Percentiles rank a stretch among this genome's conserved stretches.
Conservation (phyloP, 2,113 vertebrate species). For the Amia ocellicauda region DNA sequence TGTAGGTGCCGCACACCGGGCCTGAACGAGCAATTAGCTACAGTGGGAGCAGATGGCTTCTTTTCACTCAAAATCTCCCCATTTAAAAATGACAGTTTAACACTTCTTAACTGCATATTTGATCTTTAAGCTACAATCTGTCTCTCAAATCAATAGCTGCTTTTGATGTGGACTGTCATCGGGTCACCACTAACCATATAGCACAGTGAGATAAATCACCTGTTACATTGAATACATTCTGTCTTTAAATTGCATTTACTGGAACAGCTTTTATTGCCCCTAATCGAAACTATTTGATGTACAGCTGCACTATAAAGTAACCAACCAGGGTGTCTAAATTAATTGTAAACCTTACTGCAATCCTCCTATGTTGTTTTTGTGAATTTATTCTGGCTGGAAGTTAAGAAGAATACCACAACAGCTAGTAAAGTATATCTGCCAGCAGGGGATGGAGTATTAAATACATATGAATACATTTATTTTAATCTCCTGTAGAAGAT, state of each 20-base stretch:
- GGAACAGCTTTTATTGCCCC: conserved; percentile 16
- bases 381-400: conserved; percentile 36
- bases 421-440: too few species aligned
- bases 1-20: conserved; percentile 30
- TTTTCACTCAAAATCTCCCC: conserved; percentile 44
- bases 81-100: conserved; percentile 55
- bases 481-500: conserved; percentile 35
- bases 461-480: conserved; percentile 22
- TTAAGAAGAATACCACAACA: conserved; percentile 12
- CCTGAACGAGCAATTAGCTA: conserved; percentile 45
- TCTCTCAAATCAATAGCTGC: conserved; percentile 50
- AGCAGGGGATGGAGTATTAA: conserved; percentile 36
- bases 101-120: conserved; percentile 59
- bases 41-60: conserved; percentile 54
- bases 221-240: conserved; percentile 48
- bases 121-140: conserved; percentile 60
- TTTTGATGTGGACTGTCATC: conserved; percentile 51
- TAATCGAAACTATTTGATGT: conserved; percentile 37
- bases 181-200: conserved; percentile 43
- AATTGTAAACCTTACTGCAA: conserved; percentile 46
- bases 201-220: conserved; percentile 44
- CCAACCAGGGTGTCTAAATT: conserved; percentile 37
- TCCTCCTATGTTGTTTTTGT: conserved; percentile 37
- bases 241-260: conserved; percentile 33
- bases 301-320: conserved; percentile 33